A percentile compares a stretch with the other conserved stretches of the same genome.
phyloP scores from a whole-genome alignment of 2,888 invertebrate species.

The Palloptera scutellata region DNA sequence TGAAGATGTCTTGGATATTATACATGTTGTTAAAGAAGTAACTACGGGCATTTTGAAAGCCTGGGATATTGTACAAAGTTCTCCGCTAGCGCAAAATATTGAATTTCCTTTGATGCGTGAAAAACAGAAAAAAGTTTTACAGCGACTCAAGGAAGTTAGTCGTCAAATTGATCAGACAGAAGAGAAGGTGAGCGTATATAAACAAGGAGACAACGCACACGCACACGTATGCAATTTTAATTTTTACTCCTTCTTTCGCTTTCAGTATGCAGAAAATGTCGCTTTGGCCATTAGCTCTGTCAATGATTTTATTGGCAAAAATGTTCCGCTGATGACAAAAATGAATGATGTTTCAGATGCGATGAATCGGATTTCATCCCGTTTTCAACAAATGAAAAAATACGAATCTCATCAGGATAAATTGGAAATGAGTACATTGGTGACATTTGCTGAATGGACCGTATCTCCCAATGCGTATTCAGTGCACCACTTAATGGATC shows the following conservation, averaged over 20 bases:
- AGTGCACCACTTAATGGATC: constrained; percentile 72
- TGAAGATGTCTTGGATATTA: constrained; percentile 70
- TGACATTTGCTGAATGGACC: constrained; percentile 75
- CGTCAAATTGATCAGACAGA: constrained; percentile 62
- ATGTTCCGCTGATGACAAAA: constrained; percentile 68
- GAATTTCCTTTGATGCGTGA: constrained; percentile 70
- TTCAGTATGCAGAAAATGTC: constrained; percentile 56
- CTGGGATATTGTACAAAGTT: constrained; percentile 72
- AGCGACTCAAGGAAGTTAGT: constrained; percentile 64
- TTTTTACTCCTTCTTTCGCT: constrained; percentile 4
- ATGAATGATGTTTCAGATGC: constrained; percentile 72
- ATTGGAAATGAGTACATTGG: constrained; percentile 72
- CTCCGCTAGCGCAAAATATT: constrained; percentile 67
- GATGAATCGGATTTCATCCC: constrained; percentile 69
- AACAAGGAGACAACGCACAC: not conserved
- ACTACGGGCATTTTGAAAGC: constrained; percentile 69
- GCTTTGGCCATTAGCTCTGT: constrained; percentile 59
- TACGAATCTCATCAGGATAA: constrained; percentile 67
- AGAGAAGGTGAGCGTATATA: constrained; percentile 49
- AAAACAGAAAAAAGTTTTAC: constrained; percentile 71
- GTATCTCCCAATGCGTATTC: constrained; percentile 74
- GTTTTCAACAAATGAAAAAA: constrained; percentile 69
- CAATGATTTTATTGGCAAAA: constrained; percentile 52
- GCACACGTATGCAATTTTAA: not conserved
- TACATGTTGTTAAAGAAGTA: constrained; percentile 69